A percentile compares a stretch with the other conserved stretches of the same genome.
These are phyloP conservation scores for Pantherophis guttatus DNA, from an alignment of 2,113 vertebrate species.

Conservation along the genomic window DNA sequence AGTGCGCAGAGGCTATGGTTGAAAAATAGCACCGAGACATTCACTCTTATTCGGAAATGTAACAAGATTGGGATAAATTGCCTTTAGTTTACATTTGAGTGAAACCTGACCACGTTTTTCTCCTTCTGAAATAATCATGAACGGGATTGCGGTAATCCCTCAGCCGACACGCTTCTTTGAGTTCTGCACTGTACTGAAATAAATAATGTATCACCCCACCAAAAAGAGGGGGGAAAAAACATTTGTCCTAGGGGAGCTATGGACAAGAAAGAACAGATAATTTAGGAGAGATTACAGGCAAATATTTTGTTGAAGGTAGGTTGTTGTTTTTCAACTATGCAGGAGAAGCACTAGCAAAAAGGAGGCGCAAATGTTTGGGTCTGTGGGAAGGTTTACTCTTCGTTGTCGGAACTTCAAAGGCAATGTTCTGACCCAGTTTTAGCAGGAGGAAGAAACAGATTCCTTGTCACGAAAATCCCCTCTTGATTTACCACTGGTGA, in stretches of 20 bases:
- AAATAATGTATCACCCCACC: not conserved
- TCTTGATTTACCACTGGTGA: too few relatives aligned
- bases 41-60: not conserved
- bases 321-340: not conserved
- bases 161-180: not conserved
- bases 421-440: too few relatives aligned
- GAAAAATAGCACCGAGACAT: not conserved
- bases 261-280: not conserved
- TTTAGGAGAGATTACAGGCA: not conserved
- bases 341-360: not conserved
- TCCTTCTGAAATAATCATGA: not conserved
- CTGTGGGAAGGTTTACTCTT: not conserved
- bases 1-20: not conserved
- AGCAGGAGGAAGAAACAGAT: too few relatives aligned
- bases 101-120: not conserved
- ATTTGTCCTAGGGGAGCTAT: not conserved
- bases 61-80: not conserved
- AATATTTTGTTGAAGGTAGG: not conserved
- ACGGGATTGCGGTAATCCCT: not conserved
- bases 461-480: too few relatives aligned
- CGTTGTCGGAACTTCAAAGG: not conserved
- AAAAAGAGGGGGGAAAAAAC: fast-evolving
- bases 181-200: not conserved
- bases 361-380: not conserved
- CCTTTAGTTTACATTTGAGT: not conserved